Base-by-base conservation (phyloP, 2,888 invertebrate genomes). In the Hypena proboscidalis region DNA sequence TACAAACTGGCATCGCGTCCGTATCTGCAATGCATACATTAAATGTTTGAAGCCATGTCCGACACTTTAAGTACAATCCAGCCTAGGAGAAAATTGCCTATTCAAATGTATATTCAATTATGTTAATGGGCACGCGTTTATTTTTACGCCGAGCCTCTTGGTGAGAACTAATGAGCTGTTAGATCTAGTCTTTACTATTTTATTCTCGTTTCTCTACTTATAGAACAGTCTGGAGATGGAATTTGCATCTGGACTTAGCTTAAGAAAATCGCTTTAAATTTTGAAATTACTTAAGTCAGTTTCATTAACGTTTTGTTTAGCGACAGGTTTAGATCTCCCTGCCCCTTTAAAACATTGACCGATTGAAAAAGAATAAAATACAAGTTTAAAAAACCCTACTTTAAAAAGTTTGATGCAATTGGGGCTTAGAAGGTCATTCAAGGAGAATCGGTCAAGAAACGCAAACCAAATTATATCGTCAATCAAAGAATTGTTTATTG, bases 81-180 rank as follows among this genome's bases (percentile, higher is more conserved):
- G 39, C 15, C 29, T 35, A 44, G 42, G 33, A 52, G 58, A 52
- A 60, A 60, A 58, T 51, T 49, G 52, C 42, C 33, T 45, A 55
- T 58, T 55, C 61, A 50, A 58, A 61, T 61, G 62, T 52, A 45
- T 44, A 50, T 61, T 62, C 58, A 61, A 62, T 62, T 58, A 62
- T 55, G 62, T 50, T 41, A 58, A 60, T 60, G 10, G 39, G 30
- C 25, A 27, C 20, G 38, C 27, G 39, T 51, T 58, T 62, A 53
- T 62, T 58, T 62, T 58, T 55, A 49, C 45, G 44, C 33, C 39
- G 9, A 45, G 41, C 41, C 42, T 39, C 41, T 52, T 47, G 38
- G 30, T 34, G 25, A 22, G 19, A 46, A 38, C 56, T 55, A 58
- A 61, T 55, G 42, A 60, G 50, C 35, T 55, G 45, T 55, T 44